These are phyloP conservation scores for Sus cebifrons DNA, from an alignment of 2,797 vertebrate species.

Conservation along the genomic window DNA sequence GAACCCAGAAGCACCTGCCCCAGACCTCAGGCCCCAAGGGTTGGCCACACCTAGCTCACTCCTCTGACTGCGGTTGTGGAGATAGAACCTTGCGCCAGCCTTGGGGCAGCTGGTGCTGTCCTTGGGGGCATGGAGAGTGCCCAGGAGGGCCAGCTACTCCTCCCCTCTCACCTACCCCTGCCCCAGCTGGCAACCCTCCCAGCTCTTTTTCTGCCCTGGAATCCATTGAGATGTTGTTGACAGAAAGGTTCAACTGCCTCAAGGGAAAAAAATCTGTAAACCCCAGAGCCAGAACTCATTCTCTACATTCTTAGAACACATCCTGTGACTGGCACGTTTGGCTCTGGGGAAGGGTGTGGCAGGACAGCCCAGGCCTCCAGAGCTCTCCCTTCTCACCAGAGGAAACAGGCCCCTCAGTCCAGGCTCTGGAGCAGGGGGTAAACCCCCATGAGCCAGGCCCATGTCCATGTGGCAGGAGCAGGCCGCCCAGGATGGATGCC, in stretches of 20 bases:
- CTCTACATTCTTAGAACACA: constrained; percentile 11
- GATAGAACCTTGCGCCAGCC: not conserved
- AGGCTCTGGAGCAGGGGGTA: not conserved
- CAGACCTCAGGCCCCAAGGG: not conserved
- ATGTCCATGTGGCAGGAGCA: not conserved
- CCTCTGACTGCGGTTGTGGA: no score
- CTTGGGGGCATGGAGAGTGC: accelerated
- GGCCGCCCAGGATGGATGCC: not conserved
- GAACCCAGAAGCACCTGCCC: not conserved
- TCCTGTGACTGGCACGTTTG: not conserved
- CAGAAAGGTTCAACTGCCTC: not conserved
- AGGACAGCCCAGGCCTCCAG: not conserved
- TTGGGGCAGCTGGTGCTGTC: not conserved
- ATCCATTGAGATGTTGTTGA: not conserved
- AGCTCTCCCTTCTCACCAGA: not conserved
- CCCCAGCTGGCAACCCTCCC: not conserved
- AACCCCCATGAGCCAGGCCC: not conserved
- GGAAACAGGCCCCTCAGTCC: not conserved
- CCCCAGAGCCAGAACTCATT: not conserved
- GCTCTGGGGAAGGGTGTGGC: not conserved
- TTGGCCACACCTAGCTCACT: not conserved
- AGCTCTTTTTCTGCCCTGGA: not conserved
- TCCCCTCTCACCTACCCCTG: not conserved
- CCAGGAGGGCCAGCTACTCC: not conserved
- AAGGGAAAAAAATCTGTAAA: not conserved